These are phyloP conservation scores for Neopipo cinnamomea DNA, from an alignment of 2,113 vertebrate genomes.

Conservation along the genomic window DNA sequence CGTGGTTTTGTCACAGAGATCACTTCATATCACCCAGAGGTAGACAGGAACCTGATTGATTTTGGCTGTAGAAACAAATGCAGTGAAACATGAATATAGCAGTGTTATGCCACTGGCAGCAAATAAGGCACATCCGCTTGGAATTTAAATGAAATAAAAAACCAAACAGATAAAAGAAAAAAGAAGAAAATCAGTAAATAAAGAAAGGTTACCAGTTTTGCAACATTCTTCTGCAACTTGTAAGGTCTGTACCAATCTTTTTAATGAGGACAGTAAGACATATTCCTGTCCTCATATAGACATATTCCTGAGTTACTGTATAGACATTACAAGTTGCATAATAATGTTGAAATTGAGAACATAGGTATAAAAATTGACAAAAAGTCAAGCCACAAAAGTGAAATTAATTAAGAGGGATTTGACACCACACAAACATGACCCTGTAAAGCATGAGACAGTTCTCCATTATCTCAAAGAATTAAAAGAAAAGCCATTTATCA, in stretches of 20 bases:
- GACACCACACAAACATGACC: background rate
- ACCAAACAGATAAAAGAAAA: background rate
- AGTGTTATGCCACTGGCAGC: background rate
- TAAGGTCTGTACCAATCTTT: background rate
- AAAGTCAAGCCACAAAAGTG: background rate
- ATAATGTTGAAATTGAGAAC: background rate
- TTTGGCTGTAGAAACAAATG: background rate
- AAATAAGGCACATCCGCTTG: background rate
- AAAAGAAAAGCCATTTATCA: background rate
- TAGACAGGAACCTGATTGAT: background rate
- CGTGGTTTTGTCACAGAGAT: background rate
- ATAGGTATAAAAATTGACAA: background rate
- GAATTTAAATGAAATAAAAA: background rate
- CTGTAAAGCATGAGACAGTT: background rate
- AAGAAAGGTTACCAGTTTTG: background rate
- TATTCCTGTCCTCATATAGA: background rate
- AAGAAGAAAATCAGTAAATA: background rate
- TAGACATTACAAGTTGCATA: background rate
- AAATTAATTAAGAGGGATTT: background rate
- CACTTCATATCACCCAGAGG: background rate
- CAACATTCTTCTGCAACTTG: background rate
- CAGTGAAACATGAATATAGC: background rate
- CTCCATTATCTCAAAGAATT: background rate
- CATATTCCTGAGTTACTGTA: background rate
- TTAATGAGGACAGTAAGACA: background rate